Base-by-base conservation (phyloP, 1,140 invertebrate genomes). In the Phymorhynchus buccinoides region DNA sequence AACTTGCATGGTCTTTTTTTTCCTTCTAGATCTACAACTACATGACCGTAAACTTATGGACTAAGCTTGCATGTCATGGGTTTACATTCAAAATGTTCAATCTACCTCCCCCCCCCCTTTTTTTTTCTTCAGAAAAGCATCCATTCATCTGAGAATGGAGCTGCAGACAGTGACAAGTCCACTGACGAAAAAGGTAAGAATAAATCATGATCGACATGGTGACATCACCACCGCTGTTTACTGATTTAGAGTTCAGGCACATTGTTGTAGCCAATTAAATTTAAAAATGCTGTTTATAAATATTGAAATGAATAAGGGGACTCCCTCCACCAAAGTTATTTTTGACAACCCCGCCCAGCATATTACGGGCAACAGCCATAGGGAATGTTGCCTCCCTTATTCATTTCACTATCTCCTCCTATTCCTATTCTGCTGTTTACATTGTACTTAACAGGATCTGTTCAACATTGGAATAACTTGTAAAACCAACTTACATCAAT, bases 111-210 rank as follows among this genome's bases (percentile, higher is more conserved):
- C n/a, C n/a, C 32, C 27, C 12, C 32, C 16, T n/a, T 30, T 78
- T 86, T 85, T 77, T 44, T 80, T 80, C 88, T 90, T 78, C 86
- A 92, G 92, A 77, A 87, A 89, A 84, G 86, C 81, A 56, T 85
- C 88, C 77, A 87, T 93, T 52, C 83, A 89, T 3, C 80, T 93
- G 18, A 89, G 88, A 52, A 91, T 93, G 88, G 90, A 91, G 84
- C 37, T 92, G 44, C 88, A 90, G 41, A 89, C 89, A 16, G 39
- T 87, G 22, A 88, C 90, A 22, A 79, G 88, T 83, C 90, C 90
- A 73, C 84, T 91, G 42, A 88, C 90, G 82, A 90, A 88, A 88
- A 93, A 92, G 90, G 92, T 92, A 88, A 79, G 66, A n/a, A n/a
- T n/a, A n/a, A n/a, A n/a, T n/a, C n/a, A n/a, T n/a, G n/a, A n/a